A percentile compares a stretch with the other conserved stretches of the same genome.
Evolutionary conservation across 2,113 vertebrate genomes (phyloP).

Genomic region (Cololabis saira): DNA sequence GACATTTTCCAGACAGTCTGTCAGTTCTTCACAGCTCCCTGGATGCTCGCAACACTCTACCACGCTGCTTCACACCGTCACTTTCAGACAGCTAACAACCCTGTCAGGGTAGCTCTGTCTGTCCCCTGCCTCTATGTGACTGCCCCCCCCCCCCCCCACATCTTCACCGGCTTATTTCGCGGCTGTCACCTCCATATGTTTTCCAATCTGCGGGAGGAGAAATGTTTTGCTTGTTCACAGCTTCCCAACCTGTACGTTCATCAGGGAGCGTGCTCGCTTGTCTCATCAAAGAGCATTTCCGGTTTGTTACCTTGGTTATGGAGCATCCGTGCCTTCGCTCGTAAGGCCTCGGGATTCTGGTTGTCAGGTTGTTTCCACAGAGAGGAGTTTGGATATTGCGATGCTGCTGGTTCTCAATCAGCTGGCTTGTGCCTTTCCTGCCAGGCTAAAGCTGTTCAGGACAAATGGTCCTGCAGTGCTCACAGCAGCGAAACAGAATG

Average conservation of each 20-base stretch:
- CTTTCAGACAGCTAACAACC: conserved; percentile 58
- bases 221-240: conserved; percentile 40
- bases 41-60: conserved; percentile 46
- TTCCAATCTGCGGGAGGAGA: conserved; percentile 38
- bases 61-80: conserved; percentile 56
- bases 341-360: conserved; percentile 31
- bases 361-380: conserved; percentile 57
- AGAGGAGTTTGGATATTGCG: conserved; percentile 46
- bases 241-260: conserved; percentile 56
- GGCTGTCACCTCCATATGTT: conserved; percentile 72
- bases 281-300: conserved; percentile 30
- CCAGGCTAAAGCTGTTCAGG: conserved; percentile 73
- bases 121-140: conserved; percentile 43
- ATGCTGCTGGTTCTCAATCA: conserved; percentile 55
- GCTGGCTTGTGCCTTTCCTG: conserved; percentile 57
- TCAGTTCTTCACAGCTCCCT: conserved; percentile 53
- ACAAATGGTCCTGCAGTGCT: conserved; percentile 71
- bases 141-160: conserved; percentile 9
- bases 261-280: conserved; percentile 24
- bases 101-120: conserved; percentile 41
- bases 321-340: conserved; percentile 44
- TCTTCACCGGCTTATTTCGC: conserved; percentile 54
- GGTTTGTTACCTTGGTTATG: conserved; percentile 52
- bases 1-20: conserved; percentile 55
- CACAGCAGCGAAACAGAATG: conserved; percentile 37